phyloP scores from a whole-genome alignment of 2,113 vertebrate species.

The Ailurus styani region DNA sequence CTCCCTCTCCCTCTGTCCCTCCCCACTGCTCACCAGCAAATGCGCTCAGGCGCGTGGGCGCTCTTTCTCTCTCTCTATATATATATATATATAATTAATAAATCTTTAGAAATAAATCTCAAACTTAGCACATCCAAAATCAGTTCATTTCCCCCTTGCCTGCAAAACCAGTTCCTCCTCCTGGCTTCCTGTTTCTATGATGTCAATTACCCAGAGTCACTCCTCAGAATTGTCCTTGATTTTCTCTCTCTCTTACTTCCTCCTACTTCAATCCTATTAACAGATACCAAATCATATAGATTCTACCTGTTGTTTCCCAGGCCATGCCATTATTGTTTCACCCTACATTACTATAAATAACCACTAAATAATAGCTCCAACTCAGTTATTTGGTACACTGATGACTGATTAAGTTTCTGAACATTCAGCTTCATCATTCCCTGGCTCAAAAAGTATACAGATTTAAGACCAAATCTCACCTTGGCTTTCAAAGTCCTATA shows the following conservation, averaged over 20 bases:
- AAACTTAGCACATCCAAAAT: background rate
- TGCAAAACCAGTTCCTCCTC: background rate
- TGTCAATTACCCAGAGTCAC: background rate
- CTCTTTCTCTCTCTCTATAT: no score
- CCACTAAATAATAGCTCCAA: background rate
- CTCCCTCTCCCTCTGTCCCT: background rate
- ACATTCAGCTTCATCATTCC: background rate
- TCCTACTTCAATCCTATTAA: background rate
- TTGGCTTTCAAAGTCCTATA: background rate
- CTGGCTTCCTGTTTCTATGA: background rate
- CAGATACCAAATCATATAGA: background rate
- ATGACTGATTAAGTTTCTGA: background rate
- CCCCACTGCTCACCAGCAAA: no score
- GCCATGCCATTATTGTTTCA: background rate
- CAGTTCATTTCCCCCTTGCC: background rate
- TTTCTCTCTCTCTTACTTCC: background rate
- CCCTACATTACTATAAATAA: background rate
- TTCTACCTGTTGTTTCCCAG: background rate
- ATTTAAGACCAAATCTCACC: background rate
- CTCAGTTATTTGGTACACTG: background rate
- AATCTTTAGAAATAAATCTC: background rate
- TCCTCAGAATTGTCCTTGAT: background rate
- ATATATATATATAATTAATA: background rate
- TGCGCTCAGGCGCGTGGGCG: no score
- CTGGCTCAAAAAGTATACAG: background rate